phyloP scores from a whole-genome alignment of 1,140 invertebrate genomes.

The Hestina assimilis region DNA sequence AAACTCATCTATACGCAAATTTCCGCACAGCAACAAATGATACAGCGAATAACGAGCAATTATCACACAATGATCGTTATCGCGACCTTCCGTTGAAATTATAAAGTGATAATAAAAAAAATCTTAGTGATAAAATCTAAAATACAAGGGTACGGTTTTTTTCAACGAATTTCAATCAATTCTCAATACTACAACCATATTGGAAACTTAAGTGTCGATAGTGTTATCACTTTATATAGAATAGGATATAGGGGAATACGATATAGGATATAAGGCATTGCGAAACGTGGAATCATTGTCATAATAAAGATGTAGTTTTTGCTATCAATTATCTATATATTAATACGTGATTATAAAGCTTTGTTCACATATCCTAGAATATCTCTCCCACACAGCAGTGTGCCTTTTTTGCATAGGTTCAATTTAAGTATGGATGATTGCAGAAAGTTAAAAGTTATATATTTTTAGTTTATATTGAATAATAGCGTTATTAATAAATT shows the following conservation, averaged over 20 bases:
- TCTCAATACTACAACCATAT: background rate
- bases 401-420: no score
- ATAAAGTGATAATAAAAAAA: background rate
- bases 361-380: no score
- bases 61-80: conserved; percentile 6
- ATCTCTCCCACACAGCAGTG: no score
- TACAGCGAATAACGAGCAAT: background rate
- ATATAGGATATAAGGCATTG: background rate
- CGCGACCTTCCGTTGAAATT: background rate
- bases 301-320: no score
- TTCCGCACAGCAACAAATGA: conserved; percentile 6
- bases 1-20: no score
- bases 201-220: background rate
- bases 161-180: background rate
- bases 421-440: no score
- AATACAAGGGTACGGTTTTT: background rate
- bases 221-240: background rate
- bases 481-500: no score
- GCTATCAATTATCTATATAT: no score
- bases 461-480: no score
- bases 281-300: background rate
- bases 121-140: background rate
- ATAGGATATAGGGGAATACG: no score
- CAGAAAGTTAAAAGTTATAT: no score
- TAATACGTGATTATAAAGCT: no score